Evolutionary conservation across 2,888 invertebrate species (phyloP), one percentile per base, ranked within the genome.

Genomic region (Carterocephalus palaemon): DNA sequence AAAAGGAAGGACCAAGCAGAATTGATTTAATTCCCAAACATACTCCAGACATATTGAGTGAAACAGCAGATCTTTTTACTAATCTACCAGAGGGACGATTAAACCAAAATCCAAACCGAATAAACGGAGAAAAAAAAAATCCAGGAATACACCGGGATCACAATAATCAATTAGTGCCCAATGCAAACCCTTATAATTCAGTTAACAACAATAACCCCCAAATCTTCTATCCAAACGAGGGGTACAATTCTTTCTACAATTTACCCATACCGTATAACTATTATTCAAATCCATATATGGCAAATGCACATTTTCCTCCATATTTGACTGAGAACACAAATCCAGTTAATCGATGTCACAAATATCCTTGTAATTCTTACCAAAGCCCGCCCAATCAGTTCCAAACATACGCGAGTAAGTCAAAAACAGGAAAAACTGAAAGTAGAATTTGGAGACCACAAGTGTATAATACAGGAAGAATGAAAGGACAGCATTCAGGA

Each of bases 21-120:
- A 28, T 55, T 8, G 36, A 46, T 26, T 29, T 50, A n/a, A 23
- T 41, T 46, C 19, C 31, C 6, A 34, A 31, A 37, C 4, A 16
- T 7, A 48, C 36, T 5, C 62, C 62, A n/a, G 62, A 81, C 41
- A 40, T 82, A 0, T 76, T 84, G 22, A 68, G 74, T 22, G 84
- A 84, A 62, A 80, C 77, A 1, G 56, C 58, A 7, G 63, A 46
- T 37, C 48, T 84, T 0, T 83, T 82, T 23, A 63, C 70, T 1
- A 59, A 72, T 51, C 59, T 77, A 39, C 55, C 63, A 16, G 38
- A 45, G 26, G 45, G 36, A 4, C 37, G 33, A 23, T 1, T 16
- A 7, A 23, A 29, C 1, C 5, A 22, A 5, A 15, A 2, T 12
- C 13, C 15, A 1, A 28, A 36, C 6, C 33, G 20, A 34, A 6